phyloP scores from a whole-genome alignment of 2,888 invertebrate genomes.

The Hemicrepidius hirtus region DNA sequence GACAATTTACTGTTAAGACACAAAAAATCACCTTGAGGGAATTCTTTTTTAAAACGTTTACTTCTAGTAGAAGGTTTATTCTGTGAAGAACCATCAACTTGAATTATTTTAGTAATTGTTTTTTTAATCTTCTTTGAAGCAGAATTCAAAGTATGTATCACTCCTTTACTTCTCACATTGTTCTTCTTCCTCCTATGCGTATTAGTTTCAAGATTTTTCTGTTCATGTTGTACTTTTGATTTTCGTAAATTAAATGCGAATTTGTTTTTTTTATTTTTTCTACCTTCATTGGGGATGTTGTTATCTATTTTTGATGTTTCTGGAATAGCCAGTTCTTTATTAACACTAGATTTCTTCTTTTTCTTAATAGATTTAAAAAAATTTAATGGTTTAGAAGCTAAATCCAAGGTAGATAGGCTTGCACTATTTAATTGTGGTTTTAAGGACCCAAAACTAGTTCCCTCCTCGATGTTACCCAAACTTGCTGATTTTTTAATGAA shows the following conservation, averaged over 20 bases:
- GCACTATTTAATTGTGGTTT: too few relatives aligned
- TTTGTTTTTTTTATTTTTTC: neutral
- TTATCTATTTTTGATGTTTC: neutral
- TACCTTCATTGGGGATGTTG: neutral
- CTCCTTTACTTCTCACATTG: conserved; percentile 12
- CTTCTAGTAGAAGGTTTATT: conserved; percentile 59
- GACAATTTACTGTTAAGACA: neutral
- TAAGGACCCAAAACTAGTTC: too few relatives aligned
- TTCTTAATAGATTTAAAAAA: neutral
- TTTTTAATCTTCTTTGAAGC: conserved; percentile 44
- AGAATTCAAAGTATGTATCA: conserved; percentile 3
- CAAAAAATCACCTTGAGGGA: neutral
- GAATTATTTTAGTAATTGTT: conserved; percentile 50
- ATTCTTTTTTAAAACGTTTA: conserved; percentile 29
- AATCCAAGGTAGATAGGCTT: too few relatives aligned
- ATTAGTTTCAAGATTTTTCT: conserved; percentile 6
- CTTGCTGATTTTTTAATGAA: too few relatives aligned
- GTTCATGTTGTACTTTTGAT: conserved; percentile 7
- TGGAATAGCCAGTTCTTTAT: too few relatives aligned
- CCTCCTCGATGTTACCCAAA: too few relatives aligned
- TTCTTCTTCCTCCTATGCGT: conserved; percentile 13
- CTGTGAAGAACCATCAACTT: conserved; percentile 56
- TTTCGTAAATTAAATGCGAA: conserved; percentile 9
- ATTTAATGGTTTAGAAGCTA: too few relatives aligned
- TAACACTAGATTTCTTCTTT: too few relatives aligned